Percentiles rank a stretch among this genome's conserved stretches.
These are phyloP conservation scores for Lagria hirta DNA, from an alignment of 2,888 invertebrate species.

Conservation along the genomic window DNA sequence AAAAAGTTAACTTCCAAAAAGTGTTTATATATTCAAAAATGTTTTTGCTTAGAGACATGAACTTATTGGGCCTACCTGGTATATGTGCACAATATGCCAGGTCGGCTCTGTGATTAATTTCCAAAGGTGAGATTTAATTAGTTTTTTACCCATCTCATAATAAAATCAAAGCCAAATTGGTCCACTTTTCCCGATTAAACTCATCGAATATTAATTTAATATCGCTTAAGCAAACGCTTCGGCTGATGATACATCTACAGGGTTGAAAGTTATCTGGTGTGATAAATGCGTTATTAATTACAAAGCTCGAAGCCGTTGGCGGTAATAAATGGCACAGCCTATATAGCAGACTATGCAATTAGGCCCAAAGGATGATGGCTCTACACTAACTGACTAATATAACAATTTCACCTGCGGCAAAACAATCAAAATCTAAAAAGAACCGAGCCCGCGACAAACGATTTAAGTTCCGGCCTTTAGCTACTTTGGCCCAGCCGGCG, in stretches of 20 bases:
- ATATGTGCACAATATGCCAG: too few species aligned
- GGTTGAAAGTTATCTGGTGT: constrained; percentile 28
- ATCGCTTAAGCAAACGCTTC: constrained; percentile 25
- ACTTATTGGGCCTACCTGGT: too few species aligned
- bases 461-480: constrained; percentile 11
- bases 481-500: too few species aligned
- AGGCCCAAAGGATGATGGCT: constrained; percentile 36
- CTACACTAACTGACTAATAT: too few species aligned
- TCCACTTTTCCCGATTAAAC: too few species aligned
- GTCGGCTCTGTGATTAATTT: too few species aligned
- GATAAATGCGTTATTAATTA: constrained; percentile 48
- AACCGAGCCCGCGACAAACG: constrained; percentile 4
- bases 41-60: too few species aligned
- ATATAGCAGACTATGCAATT: constrained; percentile 36
- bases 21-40: too few species aligned
- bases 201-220: constrained; percentile 17
- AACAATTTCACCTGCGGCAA: constrained; percentile 35
- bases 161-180: too few species aligned
- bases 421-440: constrained; percentile 10
- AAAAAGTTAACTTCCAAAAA: too few species aligned
- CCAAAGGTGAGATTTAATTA: too few species aligned
- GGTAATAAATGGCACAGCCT: constrained; percentile 42
- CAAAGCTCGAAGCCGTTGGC: constrained; percentile 38
- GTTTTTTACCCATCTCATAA: too few species aligned
- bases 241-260: constrained; percentile 17